Evolutionary conservation across 2,113 vertebrate species (phyloP), one percentile per base, ranked within the genome.

Genomic region (Tenrec ecaudatus): DNA sequence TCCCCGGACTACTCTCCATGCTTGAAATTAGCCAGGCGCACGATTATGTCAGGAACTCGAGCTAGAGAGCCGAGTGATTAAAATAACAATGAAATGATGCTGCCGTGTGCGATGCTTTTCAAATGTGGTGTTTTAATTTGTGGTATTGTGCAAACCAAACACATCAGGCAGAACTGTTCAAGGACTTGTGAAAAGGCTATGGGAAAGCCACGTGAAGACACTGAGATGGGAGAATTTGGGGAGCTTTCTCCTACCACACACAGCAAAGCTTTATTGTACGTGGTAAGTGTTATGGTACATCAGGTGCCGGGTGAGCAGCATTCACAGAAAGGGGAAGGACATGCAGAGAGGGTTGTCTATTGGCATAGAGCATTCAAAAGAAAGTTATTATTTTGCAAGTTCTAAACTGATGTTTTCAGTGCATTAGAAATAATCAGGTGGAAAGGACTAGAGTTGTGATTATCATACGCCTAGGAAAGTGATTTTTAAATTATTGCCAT

Each of bases 71-170:
- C 57, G 29, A 82, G 86, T 88, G 78, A 96, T 96, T 93, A 95
- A 96, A 90, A 92, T 95, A 90, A 95, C 95, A 95, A 95, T 92
- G 95, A 85, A 88, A 84, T 78, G 22, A 64, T 77, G 80, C 85
- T 77, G 80, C 85, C 71, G 88, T 95, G 91, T 80, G 80, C 43
- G 80, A 88, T 68, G 78, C 82, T 93, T 76, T 88, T 66, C 91
- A 93, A 94, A 95, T 93, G 95, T 88, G 88, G 86, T 93, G 94
- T 97, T 95, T 95, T 95, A 86, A 90, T 96, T 92, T 94, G 93
- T 84, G 47, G 79, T 71, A 92, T 93, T 95, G 84, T 95, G 90
- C 36, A 84, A 80, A 84, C 58, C 38, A 76, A 80, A 68, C 60
- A 75, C 71, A 43, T 53, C 76, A 69, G 71, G 86, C 86, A 73